Evolutionary conservation across 2,797 vertebrate species (phyloP).

Genomic region (Labeo calbasu): DNA sequence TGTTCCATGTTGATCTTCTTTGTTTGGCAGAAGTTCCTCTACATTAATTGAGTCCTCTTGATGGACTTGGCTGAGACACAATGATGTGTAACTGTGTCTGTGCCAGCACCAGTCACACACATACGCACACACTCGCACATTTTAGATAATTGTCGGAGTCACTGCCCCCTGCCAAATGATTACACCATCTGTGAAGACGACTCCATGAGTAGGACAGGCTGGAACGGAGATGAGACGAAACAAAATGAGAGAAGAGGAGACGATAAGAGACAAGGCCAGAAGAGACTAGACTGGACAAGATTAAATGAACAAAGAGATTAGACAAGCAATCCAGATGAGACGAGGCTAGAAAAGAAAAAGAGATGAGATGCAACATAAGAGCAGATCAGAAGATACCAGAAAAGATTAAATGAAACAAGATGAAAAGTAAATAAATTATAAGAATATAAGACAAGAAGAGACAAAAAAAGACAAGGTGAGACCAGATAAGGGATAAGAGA

Average conservation of each 20-base stretch:
- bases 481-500: no score
- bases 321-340: background rate
- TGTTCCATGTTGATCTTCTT: conserved; percentile 23
- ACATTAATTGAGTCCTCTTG: conserved; percentile 45
- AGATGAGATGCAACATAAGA: background rate
- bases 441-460: background rate
- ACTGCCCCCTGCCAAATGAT: conserved; percentile 61
- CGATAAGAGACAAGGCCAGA: background rate
- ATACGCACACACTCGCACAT: conserved; percentile 39
- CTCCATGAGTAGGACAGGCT: background rate
- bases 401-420: background rate
- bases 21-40: conserved; percentile 39
- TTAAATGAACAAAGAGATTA: background rate
- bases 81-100: conserved; percentile 25
- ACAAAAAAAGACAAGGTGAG: background rate
- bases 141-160: conserved; percentile 44
- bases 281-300: background rate
- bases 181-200: conserved; percentile 49
- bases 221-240: conserved; percentile 10
- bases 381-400: background rate
- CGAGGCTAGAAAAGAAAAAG: background rate
- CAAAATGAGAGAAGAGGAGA: conserved; percentile 15
- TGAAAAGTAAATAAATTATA: background rate
- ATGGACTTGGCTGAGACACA: conserved; percentile 48
- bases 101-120: conserved; percentile 31